Percentiles rank a stretch among this genome's conserved stretches.
phyloP scores from a whole-genome alignment of 2,888 invertebrate genomes.

The Caenorhabditis sp. region DNA sequence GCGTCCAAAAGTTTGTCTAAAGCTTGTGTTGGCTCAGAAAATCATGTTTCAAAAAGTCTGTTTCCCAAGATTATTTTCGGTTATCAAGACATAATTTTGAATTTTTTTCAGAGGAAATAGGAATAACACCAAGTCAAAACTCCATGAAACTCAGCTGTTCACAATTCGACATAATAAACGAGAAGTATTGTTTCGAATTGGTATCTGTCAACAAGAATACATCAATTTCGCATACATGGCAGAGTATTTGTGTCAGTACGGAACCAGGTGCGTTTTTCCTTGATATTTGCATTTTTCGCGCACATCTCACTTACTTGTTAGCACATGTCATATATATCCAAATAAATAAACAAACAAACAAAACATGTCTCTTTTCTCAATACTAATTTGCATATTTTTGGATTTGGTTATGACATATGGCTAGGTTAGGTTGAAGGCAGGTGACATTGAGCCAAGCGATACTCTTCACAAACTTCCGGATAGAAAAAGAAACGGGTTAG shows the following conservation, averaged over 20 bases:
- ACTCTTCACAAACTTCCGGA: conserved; percentile 32
- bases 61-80: no score
- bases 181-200: conserved; percentile 65
- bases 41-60: no score
- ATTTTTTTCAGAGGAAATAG: conserved; percentile 46
- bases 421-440: conserved; percentile 13
- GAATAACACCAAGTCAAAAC: conserved; percentile 30
- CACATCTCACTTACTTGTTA: not conserved
- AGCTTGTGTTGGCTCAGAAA: no score
- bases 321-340: not conserved
- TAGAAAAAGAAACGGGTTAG: not conserved
- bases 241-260: conserved; percentile 62
- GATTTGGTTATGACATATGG: conserved; percentile 35
- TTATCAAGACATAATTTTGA: no score
- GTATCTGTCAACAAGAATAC: conserved; percentile 54
- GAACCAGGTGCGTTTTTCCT: conserved; percentile 55
- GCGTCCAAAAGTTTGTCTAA: no score
- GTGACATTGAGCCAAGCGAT: conserved; percentile 29
- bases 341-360: not conserved
- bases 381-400: conserved; percentile 38
- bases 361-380: not conserved
- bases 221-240: conserved; percentile 59
- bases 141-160: conserved; percentile 50
- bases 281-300: not conserved
- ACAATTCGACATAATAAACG: conserved; percentile 65